phyloP scores from a whole-genome alignment of 2,113 vertebrate genomes.

The Sinocyclocheilus maitianheensis region DNA sequence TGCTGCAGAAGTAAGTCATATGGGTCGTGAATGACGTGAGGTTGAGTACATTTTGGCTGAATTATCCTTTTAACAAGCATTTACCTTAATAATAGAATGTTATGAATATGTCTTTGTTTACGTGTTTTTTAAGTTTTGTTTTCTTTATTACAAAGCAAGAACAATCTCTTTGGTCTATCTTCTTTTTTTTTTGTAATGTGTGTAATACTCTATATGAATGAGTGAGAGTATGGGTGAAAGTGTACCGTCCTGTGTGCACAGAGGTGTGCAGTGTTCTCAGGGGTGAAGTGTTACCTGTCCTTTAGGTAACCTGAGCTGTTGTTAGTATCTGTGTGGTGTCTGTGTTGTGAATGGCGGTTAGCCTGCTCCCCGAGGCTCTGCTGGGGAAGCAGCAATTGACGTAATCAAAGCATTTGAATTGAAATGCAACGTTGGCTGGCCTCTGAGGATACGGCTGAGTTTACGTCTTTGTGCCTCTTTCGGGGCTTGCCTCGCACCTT shows the following conservation, averaged over 20 bases:
- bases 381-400: constrained; percentile 71
- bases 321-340: constrained; percentile 66
- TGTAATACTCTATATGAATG: neutral
- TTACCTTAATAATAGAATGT: neutral
- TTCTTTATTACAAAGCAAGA: neutral
- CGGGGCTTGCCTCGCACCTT: constrained; percentile 80
- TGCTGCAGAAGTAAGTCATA: neutral
- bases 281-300: constrained; percentile 37
- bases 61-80: neutral
- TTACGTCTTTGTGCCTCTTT: constrained; percentile 77
- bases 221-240: constrained; percentile 23
- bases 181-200: neutral
- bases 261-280: neutral
- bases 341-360: constrained; percentile 69
- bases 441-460: constrained; percentile 73
- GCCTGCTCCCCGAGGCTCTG: constrained; percentile 70
- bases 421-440: constrained; percentile 66
- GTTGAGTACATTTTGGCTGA: too few relatives aligned
- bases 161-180: neutral
- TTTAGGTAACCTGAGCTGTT: constrained; percentile 56
- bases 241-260: constrained; percentile 15
- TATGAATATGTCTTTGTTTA: neutral
- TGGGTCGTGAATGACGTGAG: neutral
- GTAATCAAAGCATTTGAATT: constrained; percentile 76
- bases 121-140: too few relatives aligned